Percentiles rank a stretch among this genome's conserved stretches.
These are phyloP conservation scores for Macrosteles quadrilineatus DNA, from an alignment of 1,140 invertebrate species.

Conservation along the genomic window DNA sequence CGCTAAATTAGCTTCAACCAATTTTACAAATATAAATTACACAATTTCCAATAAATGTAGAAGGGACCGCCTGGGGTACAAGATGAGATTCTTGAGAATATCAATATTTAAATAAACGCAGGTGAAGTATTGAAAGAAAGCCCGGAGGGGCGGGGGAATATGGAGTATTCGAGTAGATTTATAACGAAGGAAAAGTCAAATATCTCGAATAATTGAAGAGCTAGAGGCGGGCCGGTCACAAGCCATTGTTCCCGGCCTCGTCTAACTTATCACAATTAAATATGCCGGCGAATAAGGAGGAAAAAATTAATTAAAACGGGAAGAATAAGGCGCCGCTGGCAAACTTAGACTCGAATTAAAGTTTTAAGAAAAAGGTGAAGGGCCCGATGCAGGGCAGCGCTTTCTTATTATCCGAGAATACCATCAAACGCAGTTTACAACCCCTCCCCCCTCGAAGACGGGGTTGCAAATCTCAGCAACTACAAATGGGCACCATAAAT, in stretches of 20 bases:
- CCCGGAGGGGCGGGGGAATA: neutral
- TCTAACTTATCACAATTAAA: constrained; percentile 24
- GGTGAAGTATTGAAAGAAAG: too few species aligned
- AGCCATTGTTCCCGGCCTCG: constrained; percentile 5
- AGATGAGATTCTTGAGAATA: too few species aligned
- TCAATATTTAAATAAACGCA: too few species aligned
- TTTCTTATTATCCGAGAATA: neutral
- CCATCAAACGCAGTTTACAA: neutral
- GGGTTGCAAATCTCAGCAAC: constrained; percentile 5
- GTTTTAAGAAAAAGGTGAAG: constrained; percentile 5
- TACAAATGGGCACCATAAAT: constrained; percentile 19
- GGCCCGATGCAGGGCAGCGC: neutral
- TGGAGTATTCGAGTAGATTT: constrained; percentile 8
- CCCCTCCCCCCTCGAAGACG: neutral
- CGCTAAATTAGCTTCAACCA: too few species aligned
- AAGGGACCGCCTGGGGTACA: too few species aligned
- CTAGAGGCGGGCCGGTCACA: constrained; percentile 2
- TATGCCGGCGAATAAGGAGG: constrained; percentile 21
- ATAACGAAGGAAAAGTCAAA: constrained; percentile 23
- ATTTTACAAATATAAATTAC: too few species aligned
- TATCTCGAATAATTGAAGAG: constrained; percentile 24
- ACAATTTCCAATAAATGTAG: too few species aligned
- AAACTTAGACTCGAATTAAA: constrained; percentile 21
- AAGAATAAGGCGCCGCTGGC: constrained; percentile 11
- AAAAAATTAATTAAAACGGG: constrained; percentile 25